Conservation (phyloP, 2,888 invertebrate species). For the Himalopsyche kuldschensis region DNA sequence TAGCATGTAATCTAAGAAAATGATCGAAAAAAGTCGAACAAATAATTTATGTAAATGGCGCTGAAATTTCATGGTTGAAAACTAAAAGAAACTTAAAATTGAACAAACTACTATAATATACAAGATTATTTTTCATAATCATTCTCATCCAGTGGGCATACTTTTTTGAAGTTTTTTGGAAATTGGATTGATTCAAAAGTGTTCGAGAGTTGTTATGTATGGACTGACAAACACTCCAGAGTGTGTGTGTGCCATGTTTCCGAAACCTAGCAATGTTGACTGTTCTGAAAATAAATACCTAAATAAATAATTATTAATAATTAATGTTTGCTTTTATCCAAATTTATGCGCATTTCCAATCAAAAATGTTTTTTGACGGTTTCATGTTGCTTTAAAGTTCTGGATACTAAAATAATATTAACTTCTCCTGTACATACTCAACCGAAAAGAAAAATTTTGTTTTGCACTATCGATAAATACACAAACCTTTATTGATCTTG, state of each 20-base stretch:
- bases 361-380: constrained; percentile 20
- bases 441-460: constrained; percentile 33
- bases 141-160: not conserved
- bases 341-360: constrained; percentile 20
- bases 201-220: not conserved
- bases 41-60: too few relatives aligned
- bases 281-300: not conserved
- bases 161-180: not conserved
- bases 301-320: not conserved
- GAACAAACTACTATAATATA: not conserved
- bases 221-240: not conserved
- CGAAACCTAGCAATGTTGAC: not conserved
- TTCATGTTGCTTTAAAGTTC: constrained; percentile 15
- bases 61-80: too few relatives aligned
- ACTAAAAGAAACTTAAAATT: not conserved
- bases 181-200: not conserved
- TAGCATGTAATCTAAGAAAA: too few relatives aligned
- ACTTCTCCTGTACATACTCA: constrained; percentile 36
- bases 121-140: not conserved
- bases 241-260: not conserved
- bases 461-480: constrained; percentile 40
- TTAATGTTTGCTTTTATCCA: constrained; percentile 2
- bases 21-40: too few relatives aligned
- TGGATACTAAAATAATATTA: not conserved
- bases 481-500: constrained; percentile 32